phyloP scores from a whole-genome alignment of 2,797 vertebrate species.

The Heterohyrax brucei region DNA sequence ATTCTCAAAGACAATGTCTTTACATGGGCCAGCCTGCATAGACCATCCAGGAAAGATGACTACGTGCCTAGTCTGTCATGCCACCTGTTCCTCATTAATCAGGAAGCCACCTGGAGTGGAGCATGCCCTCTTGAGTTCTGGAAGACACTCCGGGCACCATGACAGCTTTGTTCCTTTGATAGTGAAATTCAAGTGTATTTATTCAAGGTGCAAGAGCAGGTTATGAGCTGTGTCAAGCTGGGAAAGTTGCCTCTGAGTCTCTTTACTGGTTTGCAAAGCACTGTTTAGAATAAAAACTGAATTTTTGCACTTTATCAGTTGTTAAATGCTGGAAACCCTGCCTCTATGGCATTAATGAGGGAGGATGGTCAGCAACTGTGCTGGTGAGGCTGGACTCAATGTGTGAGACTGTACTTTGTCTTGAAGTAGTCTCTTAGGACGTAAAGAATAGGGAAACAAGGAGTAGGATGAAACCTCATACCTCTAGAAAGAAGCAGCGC shows the following conservation, averaged over 20 bases:
- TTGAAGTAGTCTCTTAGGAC: too few relatives aligned
- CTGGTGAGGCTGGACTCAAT: too few relatives aligned
- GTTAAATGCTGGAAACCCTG: background rate
- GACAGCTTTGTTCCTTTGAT: slow-evolving; percentile 16
- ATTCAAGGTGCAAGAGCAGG: background rate
- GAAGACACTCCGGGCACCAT: background rate
- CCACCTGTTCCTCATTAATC: slow-evolving; percentile 73
- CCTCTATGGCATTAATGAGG: too few relatives aligned
- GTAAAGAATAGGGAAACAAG: too few relatives aligned
- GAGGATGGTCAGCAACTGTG: too few relatives aligned
- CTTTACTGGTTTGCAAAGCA: background rate
- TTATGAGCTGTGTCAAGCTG: background rate
- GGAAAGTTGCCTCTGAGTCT: background rate
- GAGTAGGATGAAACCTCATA: too few relatives aligned
- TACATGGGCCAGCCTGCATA: background rate
- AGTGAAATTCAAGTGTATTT: background rate
- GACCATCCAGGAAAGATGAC: background rate
- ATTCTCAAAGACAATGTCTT: background rate
- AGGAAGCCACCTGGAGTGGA: slow-evolving; percentile 19
- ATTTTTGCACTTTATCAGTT: background rate
- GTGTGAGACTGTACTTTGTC: too few relatives aligned
- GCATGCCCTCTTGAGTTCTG: background rate
- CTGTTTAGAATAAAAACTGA: background rate
- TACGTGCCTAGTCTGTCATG: too few relatives aligned
- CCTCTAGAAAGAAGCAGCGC: too few relatives aligned